Evolutionary conservation across 2,797 vertebrate species (phyloP).

Genomic region (Sebastes steindachneri): DNA sequence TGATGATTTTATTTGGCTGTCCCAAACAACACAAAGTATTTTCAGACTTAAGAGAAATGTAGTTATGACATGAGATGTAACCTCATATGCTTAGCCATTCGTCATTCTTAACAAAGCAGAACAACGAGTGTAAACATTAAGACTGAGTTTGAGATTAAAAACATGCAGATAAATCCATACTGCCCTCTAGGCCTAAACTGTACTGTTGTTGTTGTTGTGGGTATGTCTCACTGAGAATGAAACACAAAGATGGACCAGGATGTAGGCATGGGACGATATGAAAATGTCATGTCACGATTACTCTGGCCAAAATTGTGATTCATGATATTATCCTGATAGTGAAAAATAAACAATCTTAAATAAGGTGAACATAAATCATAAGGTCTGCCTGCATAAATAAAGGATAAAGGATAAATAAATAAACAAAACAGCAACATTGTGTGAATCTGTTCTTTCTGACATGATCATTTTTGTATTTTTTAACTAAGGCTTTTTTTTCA

Average conservation of each 20-base stretch:
- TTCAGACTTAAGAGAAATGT: constrained; percentile 38
- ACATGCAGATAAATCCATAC: constrained; percentile 45
- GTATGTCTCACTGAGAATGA: constrained; percentile 16
- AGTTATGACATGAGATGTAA: constrained; percentile 62
- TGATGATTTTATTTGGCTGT: constrained; percentile 63
- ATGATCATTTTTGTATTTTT: too few relatives aligned
- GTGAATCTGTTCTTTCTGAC: too few relatives aligned
- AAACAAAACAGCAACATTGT: too few relatives aligned
- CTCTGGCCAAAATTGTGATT: too few relatives aligned
- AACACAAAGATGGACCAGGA: constrained; percentile 8
- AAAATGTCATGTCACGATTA: too few relatives aligned
- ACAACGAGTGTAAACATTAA: constrained; percentile 65
- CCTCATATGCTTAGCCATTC: constrained; percentile 57
- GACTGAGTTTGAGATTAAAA: constrained; percentile 50
- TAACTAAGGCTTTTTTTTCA: too few relatives aligned
- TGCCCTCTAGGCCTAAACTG: constrained; percentile 9
- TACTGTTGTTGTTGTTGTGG: constrained; percentile 28
- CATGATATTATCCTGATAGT: too few relatives aligned
- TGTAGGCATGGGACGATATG: background rate
- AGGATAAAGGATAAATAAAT: too few relatives aligned
- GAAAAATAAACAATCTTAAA: too few relatives aligned
- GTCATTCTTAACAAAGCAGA: constrained; percentile 68
- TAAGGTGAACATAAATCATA: too few relatives aligned
- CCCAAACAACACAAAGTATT: constrained; percentile 56
- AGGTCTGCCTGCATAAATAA: too few relatives aligned